Conservation (phyloP, 2,888 invertebrate genomes). For the Ophioninae sp. region DNA sequence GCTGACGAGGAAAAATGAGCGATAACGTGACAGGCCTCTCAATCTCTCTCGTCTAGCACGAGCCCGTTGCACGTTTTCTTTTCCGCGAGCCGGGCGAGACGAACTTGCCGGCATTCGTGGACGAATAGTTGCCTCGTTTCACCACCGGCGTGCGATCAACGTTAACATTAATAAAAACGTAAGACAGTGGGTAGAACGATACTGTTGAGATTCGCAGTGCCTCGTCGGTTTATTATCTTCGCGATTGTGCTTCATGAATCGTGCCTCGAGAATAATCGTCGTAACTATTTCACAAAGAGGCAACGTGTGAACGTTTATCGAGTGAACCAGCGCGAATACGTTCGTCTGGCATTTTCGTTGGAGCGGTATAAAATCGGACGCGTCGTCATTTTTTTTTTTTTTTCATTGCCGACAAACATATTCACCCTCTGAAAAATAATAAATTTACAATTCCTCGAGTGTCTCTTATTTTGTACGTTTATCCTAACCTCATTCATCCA, state of each 20-base stretch:
- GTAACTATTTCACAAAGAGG: neutral
- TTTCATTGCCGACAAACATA: neutral
- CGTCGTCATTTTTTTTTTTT: neutral
- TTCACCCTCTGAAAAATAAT: neutral
- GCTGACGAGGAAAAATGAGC: neutral
- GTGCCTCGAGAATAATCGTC: neutral
- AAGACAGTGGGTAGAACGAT: constrained; percentile 8
- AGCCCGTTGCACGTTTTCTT: neutral
- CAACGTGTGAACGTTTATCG: neutral
- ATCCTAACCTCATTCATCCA: neutral
- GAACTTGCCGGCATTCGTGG: neutral
- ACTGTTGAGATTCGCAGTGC: constrained; percentile 6
- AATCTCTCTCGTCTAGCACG: constrained; percentile 6
- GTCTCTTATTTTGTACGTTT: neutral
- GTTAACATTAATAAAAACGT: constrained; percentile 6
- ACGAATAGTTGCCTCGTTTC: constrained; percentile 6
- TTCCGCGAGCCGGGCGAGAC: neutral
- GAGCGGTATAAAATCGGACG: neutral
- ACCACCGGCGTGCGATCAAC: neutral
- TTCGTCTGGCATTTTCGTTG: neutral
- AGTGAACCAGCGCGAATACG: neutral
- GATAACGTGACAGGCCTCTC: neutral
- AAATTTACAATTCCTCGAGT: neutral
- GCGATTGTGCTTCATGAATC: constrained; percentile 9
- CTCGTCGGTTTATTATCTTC: neutral